A percentile compares a stretch with the other conserved stretches of the same genome.
Evolutionary conservation across 30 jellyfish, hydroid and myxozoan genomes (phyloP).

Genomic region (Catostylus mosaicus): DNA sequence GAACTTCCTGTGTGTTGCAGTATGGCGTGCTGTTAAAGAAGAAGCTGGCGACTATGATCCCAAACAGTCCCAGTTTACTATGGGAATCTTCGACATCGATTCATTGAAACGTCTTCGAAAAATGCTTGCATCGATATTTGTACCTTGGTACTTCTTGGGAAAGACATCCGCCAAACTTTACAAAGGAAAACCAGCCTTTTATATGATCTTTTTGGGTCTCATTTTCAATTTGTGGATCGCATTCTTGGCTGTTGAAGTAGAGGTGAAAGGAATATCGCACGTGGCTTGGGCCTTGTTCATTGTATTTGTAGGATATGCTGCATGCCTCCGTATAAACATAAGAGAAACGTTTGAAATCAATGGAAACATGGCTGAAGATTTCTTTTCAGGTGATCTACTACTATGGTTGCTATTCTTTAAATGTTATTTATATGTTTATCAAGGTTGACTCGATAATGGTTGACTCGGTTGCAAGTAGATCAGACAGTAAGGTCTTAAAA

Average conservation of each 20-base stretch:
- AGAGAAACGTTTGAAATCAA: conserved; percentile 74
- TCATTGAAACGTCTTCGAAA: conserved; percentile 49
- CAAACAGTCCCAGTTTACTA: conserved; percentile 62
- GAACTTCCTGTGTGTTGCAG: conserved; percentile 94
- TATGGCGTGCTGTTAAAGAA: conserved; percentile 94
- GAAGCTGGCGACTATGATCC: conserved; percentile 92
- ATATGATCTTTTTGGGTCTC: conserved; percentile 45
- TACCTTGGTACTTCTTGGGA: conserved; percentile 87
- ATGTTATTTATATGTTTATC: no score
- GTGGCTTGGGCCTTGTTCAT: conserved; percentile 90
- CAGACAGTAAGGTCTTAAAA: no score
- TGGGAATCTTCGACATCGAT: conserved; percentile 65
- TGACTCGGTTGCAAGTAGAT: no score
- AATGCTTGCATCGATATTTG: conserved; percentile 55
- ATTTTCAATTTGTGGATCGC: conserved; percentile 82
- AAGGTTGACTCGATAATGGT: no score
- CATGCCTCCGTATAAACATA: conserved; percentile 73
- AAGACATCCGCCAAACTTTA: conserved; percentile 70
- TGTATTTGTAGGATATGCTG: conserved; percentile 71
- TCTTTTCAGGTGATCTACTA: conserved; percentile 50
- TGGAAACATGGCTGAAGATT: conserved; percentile 96
- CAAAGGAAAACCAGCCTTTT: conserved; percentile 36
- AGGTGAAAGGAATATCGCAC: conserved; percentile 72
- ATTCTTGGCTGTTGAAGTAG: conserved; percentile 72
- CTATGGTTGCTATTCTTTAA: no score